Evolutionary conservation across 2,797 vertebrate genomes (phyloP), one percentile per base, ranked within the genome.

Genomic region (Muscicapa comitata): DNA sequence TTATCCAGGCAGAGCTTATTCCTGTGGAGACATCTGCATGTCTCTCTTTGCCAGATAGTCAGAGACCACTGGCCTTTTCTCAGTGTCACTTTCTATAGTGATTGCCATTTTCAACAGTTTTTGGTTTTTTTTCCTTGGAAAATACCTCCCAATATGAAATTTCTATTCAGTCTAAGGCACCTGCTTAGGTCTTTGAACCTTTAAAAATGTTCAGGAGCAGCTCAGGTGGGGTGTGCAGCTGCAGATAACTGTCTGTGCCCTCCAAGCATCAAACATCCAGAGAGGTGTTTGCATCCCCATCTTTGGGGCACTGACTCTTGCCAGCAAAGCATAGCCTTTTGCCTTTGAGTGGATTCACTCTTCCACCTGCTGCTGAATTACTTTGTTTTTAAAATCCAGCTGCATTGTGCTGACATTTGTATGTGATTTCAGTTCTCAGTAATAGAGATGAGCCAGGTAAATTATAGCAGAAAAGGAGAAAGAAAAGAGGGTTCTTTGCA

Each of bases 21-120:
- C 45, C 45, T 5, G 0, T 63, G 47, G 35, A 92, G 48, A 77
- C n/a, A 70, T 55, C 26, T 17, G 1, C 0, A 0, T 65, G 38
- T 53, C 40, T 82, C 17, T 11, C 16, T 82, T 59, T 73, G 26
- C 50, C 40, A 38, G 24, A 33, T 3, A 73, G 62, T 50, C 26
- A 31, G 58, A 90, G 48, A 73, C 17, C 28, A 37, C 42, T 70
- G 40, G 8, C 37, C 23, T 87, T 67, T 81, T 42, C 61, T 77
- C n/a, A 35, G 24, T 23, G 10, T 55, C 48, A 42, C 14, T 91
- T 73, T 73, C 58, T 58, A 1, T 14, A 80, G 14, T 13, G 37
- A 84, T 17, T 58, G n/a, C 7, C 29, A 28, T 78, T 86, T 94
- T 59, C 72, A 74, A 62, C 4, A 18, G 11, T 25, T 28, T 19